Evolutionary conservation across 2,113 vertebrate genomes (phyloP).

Genomic region (Pterocles gutturalis): DNA sequence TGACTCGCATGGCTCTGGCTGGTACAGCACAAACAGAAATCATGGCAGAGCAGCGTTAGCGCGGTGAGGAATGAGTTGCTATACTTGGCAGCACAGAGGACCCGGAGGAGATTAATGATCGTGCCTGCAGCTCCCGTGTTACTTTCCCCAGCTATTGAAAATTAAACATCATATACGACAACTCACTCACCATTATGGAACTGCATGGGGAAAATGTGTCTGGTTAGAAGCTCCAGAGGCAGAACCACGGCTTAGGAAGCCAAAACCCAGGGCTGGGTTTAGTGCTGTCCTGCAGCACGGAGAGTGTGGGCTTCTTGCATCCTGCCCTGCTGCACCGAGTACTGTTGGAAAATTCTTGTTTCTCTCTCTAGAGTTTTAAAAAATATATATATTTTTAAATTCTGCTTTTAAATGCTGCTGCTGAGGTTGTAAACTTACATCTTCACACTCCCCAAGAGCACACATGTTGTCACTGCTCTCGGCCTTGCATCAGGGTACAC

Average conservation of each 20-base stretch:
- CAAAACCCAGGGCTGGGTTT: conserved; percentile 2
- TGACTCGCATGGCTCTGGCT: not conserved
- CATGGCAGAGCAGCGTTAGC: conserved; percentile 55
- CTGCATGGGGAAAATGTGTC: conserved; percentile 64
- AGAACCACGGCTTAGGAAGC: conserved; percentile 19
- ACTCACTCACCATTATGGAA: conserved; percentile 67
- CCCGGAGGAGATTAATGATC: conserved; percentile 69
- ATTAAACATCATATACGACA: conserved; percentile 54
- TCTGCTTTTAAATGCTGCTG: not conserved
- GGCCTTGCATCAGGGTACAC: not conserved
- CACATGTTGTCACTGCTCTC: not conserved
- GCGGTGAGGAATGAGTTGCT: conserved; percentile 70
- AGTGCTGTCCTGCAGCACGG: not conserved
- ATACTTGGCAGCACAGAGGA: conserved; percentile 65
- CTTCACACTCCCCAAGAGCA: not conserved
- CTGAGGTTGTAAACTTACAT: not conserved
- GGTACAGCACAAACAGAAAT: not conserved
- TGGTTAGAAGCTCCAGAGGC: conserved; percentile 49
- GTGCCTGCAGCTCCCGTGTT: conserved; percentile 57
- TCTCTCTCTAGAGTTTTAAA: not conserved
- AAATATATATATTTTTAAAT: not conserved
- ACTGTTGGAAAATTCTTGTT: not conserved
- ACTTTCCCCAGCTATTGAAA: conserved; percentile 44
- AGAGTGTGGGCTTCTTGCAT: not conserved
- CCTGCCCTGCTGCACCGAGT: not conserved